These are phyloP conservation scores for Helicoverpa assulta DNA, from an alignment of 2,888 invertebrate genomes.

Conservation along the genomic window DNA sequence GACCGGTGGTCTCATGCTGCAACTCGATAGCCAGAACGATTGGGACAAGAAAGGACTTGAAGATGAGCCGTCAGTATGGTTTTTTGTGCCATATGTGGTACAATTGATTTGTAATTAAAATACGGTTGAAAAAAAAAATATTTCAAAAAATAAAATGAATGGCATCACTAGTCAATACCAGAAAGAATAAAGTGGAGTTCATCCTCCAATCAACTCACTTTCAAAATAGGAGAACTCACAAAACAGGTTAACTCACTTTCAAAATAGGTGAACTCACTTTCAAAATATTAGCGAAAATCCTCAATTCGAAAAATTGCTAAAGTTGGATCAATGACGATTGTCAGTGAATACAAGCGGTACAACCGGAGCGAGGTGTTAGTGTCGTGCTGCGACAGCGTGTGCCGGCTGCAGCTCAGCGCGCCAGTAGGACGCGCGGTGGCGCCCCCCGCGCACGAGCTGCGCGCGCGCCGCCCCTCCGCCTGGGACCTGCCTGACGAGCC, in stretches of 20 bases:
- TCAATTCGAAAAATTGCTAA: too few species aligned
- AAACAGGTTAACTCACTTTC: too few species aligned
- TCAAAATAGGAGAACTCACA: too few species aligned
- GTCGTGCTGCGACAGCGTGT: slow-evolving; percentile 89
- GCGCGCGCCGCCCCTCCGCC: slow-evolving; percentile 77
- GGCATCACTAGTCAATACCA: too few species aligned
- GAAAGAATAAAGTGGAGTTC: too few species aligned
- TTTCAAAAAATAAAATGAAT: neutral
- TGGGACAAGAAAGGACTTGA: slow-evolving; percentile 61
- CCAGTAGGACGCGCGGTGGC: slow-evolving; percentile 58
- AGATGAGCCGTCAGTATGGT: slow-evolving; percentile 68
- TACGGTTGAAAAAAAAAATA: neutral
- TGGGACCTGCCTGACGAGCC: slow-evolving; percentile 80
- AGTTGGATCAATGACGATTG: neutral
- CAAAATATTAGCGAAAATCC: too few species aligned
- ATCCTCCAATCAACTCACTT: too few species aligned
- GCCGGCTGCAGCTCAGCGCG: slow-evolving; percentile 74
- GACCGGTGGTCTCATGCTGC: slow-evolving; percentile 78
- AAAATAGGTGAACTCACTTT: too few species aligned
- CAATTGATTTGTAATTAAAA: too few species aligned
- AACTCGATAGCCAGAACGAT: slow-evolving; percentile 59
- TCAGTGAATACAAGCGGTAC: slow-evolving; percentile 76
- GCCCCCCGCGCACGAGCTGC: slow-evolving; percentile 79
- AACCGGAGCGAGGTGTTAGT: slow-evolving; percentile 83
- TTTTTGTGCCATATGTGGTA: neutral